Conservation (phyloP, 2,797 vertebrate species). For the Rhinichthys osculus region DNA sequence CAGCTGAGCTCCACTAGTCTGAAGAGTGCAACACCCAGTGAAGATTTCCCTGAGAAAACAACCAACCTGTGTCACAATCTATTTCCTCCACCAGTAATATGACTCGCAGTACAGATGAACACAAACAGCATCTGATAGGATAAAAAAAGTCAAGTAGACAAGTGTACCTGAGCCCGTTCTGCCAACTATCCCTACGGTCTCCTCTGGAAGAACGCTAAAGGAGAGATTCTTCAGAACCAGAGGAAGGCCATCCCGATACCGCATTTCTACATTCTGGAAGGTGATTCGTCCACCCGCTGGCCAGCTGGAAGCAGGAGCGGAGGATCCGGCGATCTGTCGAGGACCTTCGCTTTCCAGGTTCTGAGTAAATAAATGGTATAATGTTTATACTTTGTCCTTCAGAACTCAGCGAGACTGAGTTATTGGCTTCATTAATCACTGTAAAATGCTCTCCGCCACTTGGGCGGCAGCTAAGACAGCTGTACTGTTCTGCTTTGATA, state of each 20-base stretch:
- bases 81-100: constrained; percentile 24
- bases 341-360: constrained; percentile 80
- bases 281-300: constrained; percentile 79
- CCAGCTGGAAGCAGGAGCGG: constrained; percentile 76
- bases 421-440: constrained; percentile 18
- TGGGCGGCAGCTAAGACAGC: constrained; percentile 8
- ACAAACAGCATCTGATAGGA: constrained; percentile 22
- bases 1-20: constrained; percentile 80
- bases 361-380: constrained; percentile 68
- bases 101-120: background rate
- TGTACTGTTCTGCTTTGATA: constrained; percentile 55
- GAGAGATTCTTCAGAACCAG: constrained; percentile 81
- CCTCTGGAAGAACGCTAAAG: constrained; percentile 79
- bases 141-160: background rate
- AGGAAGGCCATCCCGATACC: constrained; percentile 80
- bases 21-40: constrained; percentile 83
- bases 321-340: constrained; percentile 56
- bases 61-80: constrained; percentile 28
- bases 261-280: constrained; percentile 85
- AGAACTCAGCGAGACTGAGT: background rate
- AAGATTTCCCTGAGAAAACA: constrained; percentile 83
- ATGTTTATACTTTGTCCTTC: background rate
- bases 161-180: constrained; percentile 84
- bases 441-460: constrained; percentile 14
- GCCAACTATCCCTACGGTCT: constrained; percentile 86